Evolutionary conservation across 2,797 vertebrate species (phyloP).

Genomic region (Alca torda): DNA sequence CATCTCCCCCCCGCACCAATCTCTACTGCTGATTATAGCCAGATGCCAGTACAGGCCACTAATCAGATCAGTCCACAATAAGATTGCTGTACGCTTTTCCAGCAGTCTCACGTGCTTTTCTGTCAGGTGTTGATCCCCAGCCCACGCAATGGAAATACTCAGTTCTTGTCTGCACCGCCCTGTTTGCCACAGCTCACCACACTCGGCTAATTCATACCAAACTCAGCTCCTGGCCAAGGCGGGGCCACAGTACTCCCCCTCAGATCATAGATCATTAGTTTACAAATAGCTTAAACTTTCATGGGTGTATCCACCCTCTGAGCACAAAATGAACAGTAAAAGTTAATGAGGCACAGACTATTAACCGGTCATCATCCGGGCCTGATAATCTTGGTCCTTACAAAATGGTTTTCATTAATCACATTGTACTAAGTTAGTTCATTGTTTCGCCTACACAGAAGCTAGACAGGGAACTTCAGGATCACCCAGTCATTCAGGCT

Average conservation of each 20-base stretch:
- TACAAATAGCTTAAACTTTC: background rate
- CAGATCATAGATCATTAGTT: background rate
- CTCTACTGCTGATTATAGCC: background rate
- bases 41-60: constrained; percentile 14
- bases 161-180: background rate
- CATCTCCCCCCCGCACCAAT: background rate
- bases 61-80: constrained; percentile 25
- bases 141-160: background rate
- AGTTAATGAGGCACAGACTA: background rate
- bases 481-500: background rate
- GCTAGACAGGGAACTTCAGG: background rate
- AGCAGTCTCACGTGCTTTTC: background rate
- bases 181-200: background rate
- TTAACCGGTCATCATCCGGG: background rate
- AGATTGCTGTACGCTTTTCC: background rate
- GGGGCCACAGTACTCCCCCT: background rate
- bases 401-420: background rate
- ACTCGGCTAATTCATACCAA: background rate
- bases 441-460: background rate
- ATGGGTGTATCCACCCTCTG: background rate
- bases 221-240: background rate
- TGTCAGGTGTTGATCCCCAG: background rate
- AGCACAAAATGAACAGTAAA: constrained; percentile 1
- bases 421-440: background rate
- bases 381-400: background rate